Evolutionary conservation across 2,888 invertebrate species (phyloP).

Genomic region (Laspeyria flexula): DNA sequence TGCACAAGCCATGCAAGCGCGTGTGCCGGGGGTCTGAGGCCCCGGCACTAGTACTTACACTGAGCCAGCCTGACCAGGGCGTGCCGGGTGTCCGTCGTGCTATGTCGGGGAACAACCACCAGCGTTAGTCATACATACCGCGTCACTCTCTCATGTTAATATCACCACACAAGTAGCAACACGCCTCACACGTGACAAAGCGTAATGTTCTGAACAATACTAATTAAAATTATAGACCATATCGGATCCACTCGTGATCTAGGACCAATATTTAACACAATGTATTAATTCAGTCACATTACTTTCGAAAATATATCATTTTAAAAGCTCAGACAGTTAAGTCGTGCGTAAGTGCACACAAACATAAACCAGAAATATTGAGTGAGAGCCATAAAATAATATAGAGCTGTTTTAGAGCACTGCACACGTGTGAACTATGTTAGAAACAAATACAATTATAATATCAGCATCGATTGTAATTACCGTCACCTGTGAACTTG

Average conservation of each 20-base stretch:
- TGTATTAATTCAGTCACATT: too few species aligned
- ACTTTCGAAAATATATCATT: too few species aligned
- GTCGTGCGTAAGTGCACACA: too few species aligned
- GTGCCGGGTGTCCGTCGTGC: slow-evolving; percentile 91
- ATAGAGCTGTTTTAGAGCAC: not conserved
- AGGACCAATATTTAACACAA: too few species aligned
- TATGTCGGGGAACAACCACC: slow-evolving; percentile 66
- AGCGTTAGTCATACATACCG: slow-evolving; percentile 58
- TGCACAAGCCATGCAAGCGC: slow-evolving; percentile 53
- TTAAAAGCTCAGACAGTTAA: too few species aligned
- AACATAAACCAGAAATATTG: too few species aligned
- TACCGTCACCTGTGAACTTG: slow-evolving; percentile 23
- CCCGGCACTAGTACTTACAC: slow-evolving; percentile 90
- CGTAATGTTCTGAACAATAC: not conserved
- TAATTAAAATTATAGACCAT: too few species aligned
- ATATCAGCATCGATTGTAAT: slow-evolving; percentile 18
- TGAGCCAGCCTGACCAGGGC: slow-evolving; percentile 95
- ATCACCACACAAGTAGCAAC: slow-evolving; percentile 2
- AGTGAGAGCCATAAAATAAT: not conserved
- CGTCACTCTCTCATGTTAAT: slow-evolving; percentile 6
- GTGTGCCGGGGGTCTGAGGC: slow-evolving; percentile 17
- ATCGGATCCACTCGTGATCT: too few species aligned
- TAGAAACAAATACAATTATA: slow-evolving; percentile 27
- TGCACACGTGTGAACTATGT: slow-evolving; percentile 21
- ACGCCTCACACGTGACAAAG: slow-evolving; percentile 11